Evolutionary conservation across 1,140 invertebrate genomes (phyloP), one percentile per base, ranked within the genome.

Genomic region (Trachymyrmex septentrionalis): DNA sequence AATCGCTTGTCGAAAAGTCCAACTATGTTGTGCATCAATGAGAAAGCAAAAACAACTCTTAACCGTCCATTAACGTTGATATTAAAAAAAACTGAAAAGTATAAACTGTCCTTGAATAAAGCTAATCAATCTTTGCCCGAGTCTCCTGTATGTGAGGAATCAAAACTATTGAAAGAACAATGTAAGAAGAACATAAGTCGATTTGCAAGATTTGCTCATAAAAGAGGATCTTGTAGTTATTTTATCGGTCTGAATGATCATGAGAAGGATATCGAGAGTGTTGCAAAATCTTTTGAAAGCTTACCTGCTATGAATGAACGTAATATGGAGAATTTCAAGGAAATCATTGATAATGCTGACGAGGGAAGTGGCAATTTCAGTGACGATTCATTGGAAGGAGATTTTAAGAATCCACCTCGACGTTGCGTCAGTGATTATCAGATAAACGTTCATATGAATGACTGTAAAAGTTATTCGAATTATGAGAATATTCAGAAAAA

Each of bases 341-440:
- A 93, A 21, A 84, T 69, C 9, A 88, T 91, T 77, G 93, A 94
- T 5, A 87, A 77, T 0, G 61, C 81, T 7, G 91, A 94, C n/a
- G 93, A 94, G 0, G 92, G 92, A 1, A 96, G 97, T 73, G 97
- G 96, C 0, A 97, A 97, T 91, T 97, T 97, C 81, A 97, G 97
- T 76, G 97, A 97, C 16, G 97, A 98, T 95, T 97, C 97, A 1
- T 93, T 97, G 27, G 97, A 97, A 93, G 97, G 97, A 73, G 97
- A 97, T 88, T 96, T 96, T 66, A 96, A 96, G 90, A 94, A 96
- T 86, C 93, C 95, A 24, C 95, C 97, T 0, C 95, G 97, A 73
- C 93, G 97, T 67, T 97, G 97, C 77, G 95, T 97, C 38, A 97
- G 97, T 10, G 97, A 98, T 90, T 97, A 98, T 92, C 97, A 97